These are phyloP conservation scores for Helleia helle DNA, from an alignment of 2,888 invertebrate genomes.

Conservation along the genomic window DNA sequence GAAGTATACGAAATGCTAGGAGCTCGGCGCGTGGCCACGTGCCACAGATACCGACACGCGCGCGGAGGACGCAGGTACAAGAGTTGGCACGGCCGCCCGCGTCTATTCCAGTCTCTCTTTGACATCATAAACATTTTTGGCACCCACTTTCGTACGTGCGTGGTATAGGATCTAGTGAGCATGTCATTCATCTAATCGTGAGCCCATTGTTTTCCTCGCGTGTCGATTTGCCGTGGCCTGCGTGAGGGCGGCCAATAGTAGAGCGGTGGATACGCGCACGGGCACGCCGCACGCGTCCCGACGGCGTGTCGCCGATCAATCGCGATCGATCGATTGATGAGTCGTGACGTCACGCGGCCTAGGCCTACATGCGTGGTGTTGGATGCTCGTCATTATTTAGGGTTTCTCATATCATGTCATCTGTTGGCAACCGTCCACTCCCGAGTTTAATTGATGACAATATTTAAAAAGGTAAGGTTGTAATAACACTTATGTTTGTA, in stretches of 20 bases:
- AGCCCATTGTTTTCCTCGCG: constrained; percentile 63
- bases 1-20: constrained; percentile 23
- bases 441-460: constrained; percentile 2
- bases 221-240: constrained; percentile 55
- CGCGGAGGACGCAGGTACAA: constrained; percentile 31
- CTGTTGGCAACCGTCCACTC: constrained; percentile 3
- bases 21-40: constrained; percentile 45
- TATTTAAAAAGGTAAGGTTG: background rate
- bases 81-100: constrained; percentile 58
- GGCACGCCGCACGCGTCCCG: constrained; percentile 32
- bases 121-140: constrained; percentile 62
- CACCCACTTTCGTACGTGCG: constrained; percentile 56
- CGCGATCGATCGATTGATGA: constrained; percentile 63
- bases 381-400: background rate
- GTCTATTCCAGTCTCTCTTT: constrained; percentile 63
- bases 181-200: constrained; percentile 70
- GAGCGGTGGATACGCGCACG: constrained; percentile 45
- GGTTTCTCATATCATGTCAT: background rate
- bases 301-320: constrained; percentile 59
- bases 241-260: constrained; percentile 52
- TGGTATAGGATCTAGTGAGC: constrained; percentile 44
- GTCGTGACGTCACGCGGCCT: constrained; percentile 30
- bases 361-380: background rate
- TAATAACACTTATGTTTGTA: background rate
- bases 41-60: constrained; percentile 37